These are phyloP conservation scores for Struthio camelus DNA, from an alignment of 2,113 vertebrate species.

Conservation along the genomic window DNA sequence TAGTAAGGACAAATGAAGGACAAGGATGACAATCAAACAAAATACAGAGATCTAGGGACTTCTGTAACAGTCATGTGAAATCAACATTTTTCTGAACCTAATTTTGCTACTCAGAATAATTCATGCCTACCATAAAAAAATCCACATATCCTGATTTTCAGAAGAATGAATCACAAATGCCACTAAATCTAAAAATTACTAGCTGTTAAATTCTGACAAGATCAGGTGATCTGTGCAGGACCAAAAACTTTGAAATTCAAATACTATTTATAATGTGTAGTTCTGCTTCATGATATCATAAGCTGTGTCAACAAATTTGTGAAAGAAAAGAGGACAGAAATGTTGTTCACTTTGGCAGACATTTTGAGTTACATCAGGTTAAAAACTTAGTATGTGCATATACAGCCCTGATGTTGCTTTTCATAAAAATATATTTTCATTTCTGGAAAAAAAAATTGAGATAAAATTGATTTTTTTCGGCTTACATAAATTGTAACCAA, in stretches of 20 bases:
- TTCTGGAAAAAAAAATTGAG: neutral
- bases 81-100: neutral
- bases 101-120: neutral
- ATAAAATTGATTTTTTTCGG: neutral
- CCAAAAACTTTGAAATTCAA: neutral
- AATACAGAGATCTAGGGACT: neutral
- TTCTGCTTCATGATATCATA: neutral
- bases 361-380: neutral
- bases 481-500: neutral
- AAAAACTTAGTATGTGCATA: neutral
- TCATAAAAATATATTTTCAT: neutral
- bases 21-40: neutral
- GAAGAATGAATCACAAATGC: neutral
- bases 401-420: neutral
- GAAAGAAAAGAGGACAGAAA: neutral
- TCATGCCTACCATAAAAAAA: neutral
- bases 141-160: neutral
- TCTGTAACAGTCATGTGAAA: neutral
- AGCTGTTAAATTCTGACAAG: neutral
- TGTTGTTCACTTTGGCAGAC: neutral
- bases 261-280: neutral
- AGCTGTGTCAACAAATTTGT: neutral
- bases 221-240: neutral
- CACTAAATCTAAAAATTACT: neutral
- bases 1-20: neutral